phyloP scores from a whole-genome alignment of 2,888 invertebrate species.

The Tricholauxania praeusta region DNA sequence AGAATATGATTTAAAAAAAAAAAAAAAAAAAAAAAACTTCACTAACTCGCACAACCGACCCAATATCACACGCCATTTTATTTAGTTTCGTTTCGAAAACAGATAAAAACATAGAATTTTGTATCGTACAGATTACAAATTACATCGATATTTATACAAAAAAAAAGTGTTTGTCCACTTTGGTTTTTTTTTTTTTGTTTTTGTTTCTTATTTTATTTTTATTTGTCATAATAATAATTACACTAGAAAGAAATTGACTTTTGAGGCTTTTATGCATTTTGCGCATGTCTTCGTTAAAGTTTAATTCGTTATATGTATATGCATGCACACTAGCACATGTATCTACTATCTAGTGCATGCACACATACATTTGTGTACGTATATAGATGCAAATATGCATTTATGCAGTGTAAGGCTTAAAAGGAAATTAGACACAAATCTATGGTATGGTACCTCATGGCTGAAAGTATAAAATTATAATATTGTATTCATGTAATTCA shows the following conservation, averaged over 20 bases:
- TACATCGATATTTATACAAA: neutral
- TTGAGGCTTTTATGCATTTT: conserved; percentile 21
- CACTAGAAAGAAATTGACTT: conserved; percentile 32
- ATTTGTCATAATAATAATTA: neutral
- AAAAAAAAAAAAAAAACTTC: conserved; percentile 4
- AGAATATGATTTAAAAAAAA: neutral
- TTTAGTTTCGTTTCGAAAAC: conserved; percentile 40
- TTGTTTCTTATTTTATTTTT: conserved; percentile 12
- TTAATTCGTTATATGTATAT: conserved; percentile 29
- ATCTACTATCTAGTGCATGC: conserved; percentile 25
- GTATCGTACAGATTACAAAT: neutral
- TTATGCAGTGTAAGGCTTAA: conserved; percentile 33
- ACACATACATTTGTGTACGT: neutral
- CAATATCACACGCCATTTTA: conserved; percentile 60
- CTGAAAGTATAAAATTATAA: too few species aligned
- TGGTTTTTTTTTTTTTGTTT: conserved; percentile 2
- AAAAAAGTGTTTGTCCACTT: conserved; percentile 14
- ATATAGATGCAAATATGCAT: conserved; percentile 39
- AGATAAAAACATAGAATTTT: conserved; percentile 1
- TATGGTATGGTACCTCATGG: neutral
- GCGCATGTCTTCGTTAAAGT: conserved; percentile 28
- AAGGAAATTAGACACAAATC: conserved; percentile 27
- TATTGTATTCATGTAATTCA: too few species aligned
- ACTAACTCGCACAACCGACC: conserved; percentile 62
- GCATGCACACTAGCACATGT: conserved; percentile 20